Conservation (phyloP, 2,888 invertebrate genomes). For the Villa cingulata region DNA sequence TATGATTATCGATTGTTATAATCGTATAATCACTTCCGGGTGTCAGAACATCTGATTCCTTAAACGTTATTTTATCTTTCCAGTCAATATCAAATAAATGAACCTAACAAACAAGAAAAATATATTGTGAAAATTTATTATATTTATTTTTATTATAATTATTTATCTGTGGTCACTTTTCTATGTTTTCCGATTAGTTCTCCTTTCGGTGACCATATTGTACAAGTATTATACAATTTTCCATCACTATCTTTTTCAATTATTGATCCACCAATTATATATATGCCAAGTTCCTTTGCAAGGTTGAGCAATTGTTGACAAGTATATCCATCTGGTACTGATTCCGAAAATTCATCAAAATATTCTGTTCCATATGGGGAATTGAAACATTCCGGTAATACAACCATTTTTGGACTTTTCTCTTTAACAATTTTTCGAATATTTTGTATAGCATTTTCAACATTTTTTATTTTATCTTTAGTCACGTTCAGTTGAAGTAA, state of each 20-base stretch:
- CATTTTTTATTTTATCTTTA: conserved; percentile 58
- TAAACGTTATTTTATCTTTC: conserved; percentile 81
- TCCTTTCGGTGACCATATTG: conserved; percentile 70
- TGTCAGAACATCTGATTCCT: conserved; percentile 73
- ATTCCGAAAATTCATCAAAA: conserved; percentile 76
- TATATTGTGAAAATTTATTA: not conserved
- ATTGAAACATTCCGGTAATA: conserved; percentile 84
- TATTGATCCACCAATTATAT: conserved; percentile 79
- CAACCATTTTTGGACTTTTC: conserved; percentile 48
- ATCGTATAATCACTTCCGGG: conserved; percentile 61
- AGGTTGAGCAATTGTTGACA: conserved; percentile 53
- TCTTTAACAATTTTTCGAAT: conserved; percentile 54
- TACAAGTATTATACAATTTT: conserved; percentile 72
- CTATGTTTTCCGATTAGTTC: conserved; percentile 65
- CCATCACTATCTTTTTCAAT: conserved; percentile 55
- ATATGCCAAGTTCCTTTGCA: conserved; percentile 62
- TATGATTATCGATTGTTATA: conserved; percentile 54
- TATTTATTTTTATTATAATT: too few species aligned
- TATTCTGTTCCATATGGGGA: conserved; percentile 82
- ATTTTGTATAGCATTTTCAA: conserved; percentile 54
- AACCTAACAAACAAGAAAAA: conserved; percentile 40
- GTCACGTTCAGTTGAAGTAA: conserved; percentile 72
- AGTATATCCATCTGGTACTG: conserved; percentile 66
- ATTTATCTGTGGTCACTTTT: conserved; percentile 63
- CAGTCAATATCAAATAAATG: conserved; percentile 95